Percentiles rank a stretch among this genome's conserved stretches.
phyloP scores from a whole-genome alignment of 2,113 vertebrate genomes.

The Xiphias gladius region DNA sequence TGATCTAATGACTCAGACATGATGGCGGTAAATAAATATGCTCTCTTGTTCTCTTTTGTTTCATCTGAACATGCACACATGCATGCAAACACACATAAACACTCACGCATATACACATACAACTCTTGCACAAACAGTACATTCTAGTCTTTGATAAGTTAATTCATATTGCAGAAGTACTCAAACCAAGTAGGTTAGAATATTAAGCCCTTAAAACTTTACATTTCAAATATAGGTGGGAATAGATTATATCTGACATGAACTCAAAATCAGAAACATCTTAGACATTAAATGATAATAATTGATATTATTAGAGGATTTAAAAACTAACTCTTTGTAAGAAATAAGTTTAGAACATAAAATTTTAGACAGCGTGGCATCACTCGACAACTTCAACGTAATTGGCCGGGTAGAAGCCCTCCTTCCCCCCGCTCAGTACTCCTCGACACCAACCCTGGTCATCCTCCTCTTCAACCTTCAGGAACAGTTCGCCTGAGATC shows the following conservation, averaged over 20 bases:
- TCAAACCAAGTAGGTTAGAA: slow-evolving; percentile 49
- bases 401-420: slow-evolving; percentile 90
- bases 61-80: slow-evolving; percentile 24
- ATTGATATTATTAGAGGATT: slow-evolving; percentile 21
- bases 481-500: slow-evolving; percentile 85
- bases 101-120: slow-evolving; percentile 25
- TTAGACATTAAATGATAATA: slow-evolving; percentile 27
- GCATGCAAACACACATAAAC: slow-evolving; percentile 48
- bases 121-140: slow-evolving; percentile 24
- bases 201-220: slow-evolving; percentile 47
- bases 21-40: slow-evolving; percentile 58
- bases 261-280: slow-evolving; percentile 35
- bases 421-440: slow-evolving; percentile 82
- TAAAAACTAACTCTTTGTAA: slow-evolving; percentile 8
- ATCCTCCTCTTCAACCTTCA: slow-evolving; percentile 90
- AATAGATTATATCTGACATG: slow-evolving; percentile 26
- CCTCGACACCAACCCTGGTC: slow-evolving; percentile 91
- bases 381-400: slow-evolving; percentile 83
- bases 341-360: slow-evolving; percentile 35
- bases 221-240: slow-evolving; percentile 25
- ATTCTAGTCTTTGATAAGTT: slow-evolving; percentile 55
- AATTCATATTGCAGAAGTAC: slow-evolving; percentile 43
- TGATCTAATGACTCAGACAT: slow-evolving; percentile 30
- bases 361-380: slow-evolving; percentile 41
- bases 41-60: slow-evolving; percentile 25